Conservation (phyloP, 2,113 vertebrate genomes). For the Cichladusa arquata region DNA sequence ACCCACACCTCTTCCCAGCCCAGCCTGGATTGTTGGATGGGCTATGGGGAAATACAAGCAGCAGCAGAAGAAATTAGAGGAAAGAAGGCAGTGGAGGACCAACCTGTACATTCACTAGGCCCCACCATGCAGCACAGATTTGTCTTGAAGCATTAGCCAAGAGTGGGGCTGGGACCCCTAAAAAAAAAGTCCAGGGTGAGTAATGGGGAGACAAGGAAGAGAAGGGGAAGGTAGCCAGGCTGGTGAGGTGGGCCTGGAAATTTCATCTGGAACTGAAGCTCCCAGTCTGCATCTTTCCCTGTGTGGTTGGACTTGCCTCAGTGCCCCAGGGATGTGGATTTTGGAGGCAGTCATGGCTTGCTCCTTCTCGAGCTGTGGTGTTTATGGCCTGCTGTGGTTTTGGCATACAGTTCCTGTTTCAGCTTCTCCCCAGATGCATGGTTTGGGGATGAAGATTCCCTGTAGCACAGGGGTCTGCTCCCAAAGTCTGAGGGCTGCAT, state of each 20-base stretch:
- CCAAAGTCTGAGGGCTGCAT: background rate
- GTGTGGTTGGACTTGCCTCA: accelerated
- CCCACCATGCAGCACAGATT: background rate
- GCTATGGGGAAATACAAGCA: accelerated
- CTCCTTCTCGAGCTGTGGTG: background rate
- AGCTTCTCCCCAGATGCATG: background rate
- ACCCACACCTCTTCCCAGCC: background rate
- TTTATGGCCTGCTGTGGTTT: slow-evolving; percentile 11
- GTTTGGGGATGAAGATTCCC: background rate
- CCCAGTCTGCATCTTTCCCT: background rate
- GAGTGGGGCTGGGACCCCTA: background rate
- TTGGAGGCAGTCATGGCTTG: background rate
- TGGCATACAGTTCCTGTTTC: background rate
- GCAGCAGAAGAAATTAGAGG: background rate
- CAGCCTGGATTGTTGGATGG: background rate
- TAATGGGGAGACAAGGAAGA: background rate
- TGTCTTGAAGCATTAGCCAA: background rate
- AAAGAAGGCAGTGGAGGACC: background rate
- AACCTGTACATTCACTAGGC: background rate
- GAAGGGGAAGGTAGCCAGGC: background rate
- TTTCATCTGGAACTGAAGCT: background rate
- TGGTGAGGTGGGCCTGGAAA: background rate
- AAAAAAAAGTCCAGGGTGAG: background rate
- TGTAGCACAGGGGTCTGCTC: background rate
- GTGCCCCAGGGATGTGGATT: background rate